Base-by-base conservation (phyloP, 2,888 invertebrate genomes). In the Thalpophila matura region DNA sequence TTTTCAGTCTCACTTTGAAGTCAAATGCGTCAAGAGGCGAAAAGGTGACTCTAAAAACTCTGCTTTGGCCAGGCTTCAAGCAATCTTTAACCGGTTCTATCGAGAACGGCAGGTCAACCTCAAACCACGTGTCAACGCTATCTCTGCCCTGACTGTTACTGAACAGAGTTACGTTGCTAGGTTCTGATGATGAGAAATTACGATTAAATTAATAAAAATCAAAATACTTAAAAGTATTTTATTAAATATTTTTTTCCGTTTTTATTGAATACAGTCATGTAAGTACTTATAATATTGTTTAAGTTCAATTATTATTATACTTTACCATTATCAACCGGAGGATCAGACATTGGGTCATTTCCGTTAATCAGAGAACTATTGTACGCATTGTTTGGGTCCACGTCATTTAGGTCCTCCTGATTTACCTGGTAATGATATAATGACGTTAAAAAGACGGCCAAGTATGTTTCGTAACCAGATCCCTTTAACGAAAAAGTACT, bases 21-120 rank as follows among this genome's bases (percentile, higher is more conserved):
- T 94, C 86, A 67, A 95, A 95, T 14, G 96, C 95, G 53, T 96
- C 95, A 18, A 92, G 80, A 0, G 97, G 96, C 2, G 93, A 86
- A 85, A 97, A 97, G 3, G 88, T 95, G 0, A 96, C 87, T 50
- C 79, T 92, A 71, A 95, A 96, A 9, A 80, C 77, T 56, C 85
- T 70, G 16, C 65, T 89, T 77, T 94, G 84, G 1, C 86, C 87
- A 0, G 96, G 95, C 3, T 86, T 81, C 9, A 96, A 84, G 53
- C 90, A 92, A 10, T 88, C 92, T 47, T 82, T 88, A 10, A 81
- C 80, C 0, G 96, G 96, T 46, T 88, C 83, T 69, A 96, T 93
- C 31, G 78, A 75, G 74, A 96, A 96, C 0, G 96, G 96, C 51
- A 95, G 78, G 60, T 92, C 89, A 2, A 89, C 77, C 70, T 95